Evolutionary conservation across 2,113 vertebrate species (phyloP).

Genomic region (Agapornis roseicollis): DNA sequence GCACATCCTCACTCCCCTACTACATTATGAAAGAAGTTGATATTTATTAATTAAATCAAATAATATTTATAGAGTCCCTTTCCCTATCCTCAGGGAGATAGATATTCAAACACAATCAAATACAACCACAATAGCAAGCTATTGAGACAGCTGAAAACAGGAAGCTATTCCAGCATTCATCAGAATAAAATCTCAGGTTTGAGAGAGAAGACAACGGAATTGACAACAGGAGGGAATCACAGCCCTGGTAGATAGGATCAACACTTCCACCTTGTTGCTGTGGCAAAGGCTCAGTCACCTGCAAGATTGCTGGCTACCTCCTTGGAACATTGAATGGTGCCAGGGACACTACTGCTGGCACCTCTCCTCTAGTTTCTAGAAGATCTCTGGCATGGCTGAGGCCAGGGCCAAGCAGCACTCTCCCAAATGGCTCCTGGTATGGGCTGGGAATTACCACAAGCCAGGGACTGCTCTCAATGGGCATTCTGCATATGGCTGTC

Average conservation of each 20-base stretch:
- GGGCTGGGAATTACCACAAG: background rate
- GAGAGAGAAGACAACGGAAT: background rate
- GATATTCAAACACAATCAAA: conserved; percentile 27
- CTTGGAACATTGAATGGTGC: background rate
- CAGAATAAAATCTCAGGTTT: background rate
- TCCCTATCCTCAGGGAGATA: background rate
- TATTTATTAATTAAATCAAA: conserved; percentile 46
- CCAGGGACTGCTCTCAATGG: background rate
- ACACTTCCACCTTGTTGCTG: background rate
- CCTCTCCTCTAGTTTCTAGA: background rate
- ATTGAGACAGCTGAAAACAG: conserved; percentile 22
- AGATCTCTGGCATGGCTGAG: background rate
- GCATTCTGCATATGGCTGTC: background rate
- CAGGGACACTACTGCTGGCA: background rate
- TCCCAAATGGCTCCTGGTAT: background rate
- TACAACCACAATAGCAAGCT: conserved; percentile 31
- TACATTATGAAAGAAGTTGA: background rate
- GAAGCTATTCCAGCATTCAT: background rate
- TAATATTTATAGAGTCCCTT: conserved; percentile 36
- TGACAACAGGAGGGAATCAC: background rate
- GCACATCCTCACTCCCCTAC: background rate
- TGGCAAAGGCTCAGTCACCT: background rate
- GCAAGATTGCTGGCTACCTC: background rate
- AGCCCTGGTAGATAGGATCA: background rate
- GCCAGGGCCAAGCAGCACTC: background rate